Evolutionary conservation across 2,888 invertebrate genomes (phyloP), one percentile per base, ranked within the genome.

Genomic region (Agrypnus murinus): DNA sequence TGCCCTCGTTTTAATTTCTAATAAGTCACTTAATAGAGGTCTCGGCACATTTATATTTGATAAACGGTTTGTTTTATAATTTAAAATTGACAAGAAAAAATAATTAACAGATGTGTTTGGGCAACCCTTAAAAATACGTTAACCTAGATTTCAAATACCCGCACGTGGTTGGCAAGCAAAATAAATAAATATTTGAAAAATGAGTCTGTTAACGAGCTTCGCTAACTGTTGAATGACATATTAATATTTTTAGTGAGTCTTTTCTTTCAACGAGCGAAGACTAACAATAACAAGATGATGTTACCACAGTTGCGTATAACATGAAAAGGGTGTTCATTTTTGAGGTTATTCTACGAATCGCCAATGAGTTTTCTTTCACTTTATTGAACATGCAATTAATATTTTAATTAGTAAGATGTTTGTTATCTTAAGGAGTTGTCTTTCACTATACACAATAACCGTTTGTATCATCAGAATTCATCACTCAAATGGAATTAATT

Each of bases 241-340:
- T 55, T 70, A 50, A 53, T 57, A 55, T 55, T 38, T 17, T 17
- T 58, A 57, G 60, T 65, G 63, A 65, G 58, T 62, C 55, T 68
- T 45, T 70, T 62, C 55, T 68, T 53, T 70, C 67, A 70, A 71
- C 60, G 57, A 70, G 62, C 64, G 67, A 63, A 67, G 55, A 67
- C 69, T 65, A 69, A 71, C 50, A 25, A 73, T 12, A 65, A 65
- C 25, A 71, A 73, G 71, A 68, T 71, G 69, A 68, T 68, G 38
- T 65, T 53, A 32, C 50, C 64, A 69, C 65, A 66, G 66, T 71
- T 69, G 69, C 64, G 63, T 64, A 64, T 69, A 69, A 74, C 74
- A 60, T 74, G 68, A 71, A 74, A 69, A 74, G 74, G 74, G 74
- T 71, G 60, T 50, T 62, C 63, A 64, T 9, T 25, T 59, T 59